A percentile compares a stretch with the other conserved stretches of the same genome.
Conservation (phyloP, 2,797 vertebrate genomes). For the Pangasius krempfi region DNA sequence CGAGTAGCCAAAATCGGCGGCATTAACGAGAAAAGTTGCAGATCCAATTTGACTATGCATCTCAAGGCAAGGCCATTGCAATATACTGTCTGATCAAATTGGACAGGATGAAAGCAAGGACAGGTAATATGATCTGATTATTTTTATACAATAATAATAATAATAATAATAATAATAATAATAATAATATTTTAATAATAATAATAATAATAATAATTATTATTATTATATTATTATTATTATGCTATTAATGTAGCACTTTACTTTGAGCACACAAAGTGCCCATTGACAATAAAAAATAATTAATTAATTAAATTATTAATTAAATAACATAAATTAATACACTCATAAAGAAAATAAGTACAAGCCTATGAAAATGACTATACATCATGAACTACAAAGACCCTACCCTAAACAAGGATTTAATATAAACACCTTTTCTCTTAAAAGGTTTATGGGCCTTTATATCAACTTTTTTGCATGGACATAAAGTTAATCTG, state of each 20-base stretch:
- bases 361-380: background rate
- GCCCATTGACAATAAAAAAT: background rate
- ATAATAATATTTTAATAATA: too few relatives aligned
- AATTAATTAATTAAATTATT: background rate
- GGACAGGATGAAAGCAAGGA: constrained; percentile 12
- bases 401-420: background rate
- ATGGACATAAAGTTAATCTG: background rate
- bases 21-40: constrained; percentile 41
- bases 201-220: background rate
- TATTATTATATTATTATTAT: background rate
- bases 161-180: background rate
- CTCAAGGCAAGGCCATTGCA: constrained; percentile 9
- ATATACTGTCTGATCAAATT: constrained; percentile 6
- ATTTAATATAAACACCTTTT: background rate
- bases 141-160: background rate
- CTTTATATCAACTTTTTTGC: background rate
- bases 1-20: constrained; percentile 31
- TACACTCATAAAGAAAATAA: background rate
- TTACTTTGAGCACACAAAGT: background rate
- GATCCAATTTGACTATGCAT: constrained; percentile 39
- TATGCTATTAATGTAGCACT: background rate
- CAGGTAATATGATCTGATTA: constrained; percentile 6
- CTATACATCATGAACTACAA: background rate
- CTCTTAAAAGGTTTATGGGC: background rate
- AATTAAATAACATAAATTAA: background rate